Conservation (phyloP, 1,140 invertebrate species). For the Polypedilum vanderplanki region DNA sequence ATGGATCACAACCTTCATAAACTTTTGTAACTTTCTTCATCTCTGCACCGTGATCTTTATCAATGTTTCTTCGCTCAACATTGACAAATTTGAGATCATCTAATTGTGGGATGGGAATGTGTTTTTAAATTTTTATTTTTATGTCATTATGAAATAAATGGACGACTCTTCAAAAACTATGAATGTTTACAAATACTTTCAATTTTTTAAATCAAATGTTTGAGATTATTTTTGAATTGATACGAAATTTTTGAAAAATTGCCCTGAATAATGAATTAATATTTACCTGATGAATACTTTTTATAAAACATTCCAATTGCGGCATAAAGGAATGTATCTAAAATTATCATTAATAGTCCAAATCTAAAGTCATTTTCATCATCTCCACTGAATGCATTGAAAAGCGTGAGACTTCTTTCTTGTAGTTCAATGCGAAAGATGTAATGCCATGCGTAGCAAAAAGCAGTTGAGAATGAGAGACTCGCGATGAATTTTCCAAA, state of each 20-base stretch:
- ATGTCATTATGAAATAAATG: no score
- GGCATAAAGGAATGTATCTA: slow-evolving; percentile 46
- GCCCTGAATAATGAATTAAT: slow-evolving; percentile 34
- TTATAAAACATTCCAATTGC: slow-evolving; percentile 43
- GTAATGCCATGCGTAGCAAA: slow-evolving; percentile 54
- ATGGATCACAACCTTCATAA: slow-evolving; percentile 38
- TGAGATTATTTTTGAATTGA: no score
- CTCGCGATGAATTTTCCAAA: slow-evolving; percentile 49
- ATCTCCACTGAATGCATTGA: slow-evolving; percentile 42
- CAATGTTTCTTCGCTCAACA: slow-evolving; percentile 38
- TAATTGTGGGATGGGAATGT: slow-evolving; percentile 8
- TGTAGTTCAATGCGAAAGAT: slow-evolving; percentile 53
- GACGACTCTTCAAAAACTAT: no score
- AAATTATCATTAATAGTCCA: slow-evolving; percentile 44
- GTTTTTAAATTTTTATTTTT: no score
- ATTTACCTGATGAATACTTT: neutral
- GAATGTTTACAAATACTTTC: neutral
- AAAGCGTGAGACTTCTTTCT: slow-evolving; percentile 42
- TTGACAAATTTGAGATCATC: slow-evolving; percentile 39
- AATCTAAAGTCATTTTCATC: slow-evolving; percentile 36
- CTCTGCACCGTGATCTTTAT: slow-evolving; percentile 45
- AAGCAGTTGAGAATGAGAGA: slow-evolving; percentile 49
- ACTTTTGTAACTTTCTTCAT: slow-evolving; percentile 47
- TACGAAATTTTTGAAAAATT: slow-evolving; percentile 36
- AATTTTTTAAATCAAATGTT: no score